Evolutionary conservation across 2,888 invertebrate species (phyloP), one percentile per base, ranked within the genome.

Genomic region (Parochlus steinenii): DNA sequence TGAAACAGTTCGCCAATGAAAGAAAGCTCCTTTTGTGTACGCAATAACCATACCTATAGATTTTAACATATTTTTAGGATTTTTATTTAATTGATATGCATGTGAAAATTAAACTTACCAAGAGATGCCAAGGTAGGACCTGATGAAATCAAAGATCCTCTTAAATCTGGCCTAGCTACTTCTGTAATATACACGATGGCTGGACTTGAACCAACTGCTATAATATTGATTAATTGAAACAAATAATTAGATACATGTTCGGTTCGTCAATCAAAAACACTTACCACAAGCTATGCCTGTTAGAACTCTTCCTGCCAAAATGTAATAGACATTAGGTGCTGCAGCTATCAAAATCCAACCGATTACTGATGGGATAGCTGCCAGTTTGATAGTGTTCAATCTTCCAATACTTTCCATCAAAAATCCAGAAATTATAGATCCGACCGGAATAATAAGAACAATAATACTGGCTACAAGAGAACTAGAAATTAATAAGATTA

Each of bases 111-210:
- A 12, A 27, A 44, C 46, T 51, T 50, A 62, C 69, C 70, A 39
- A 69, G 52, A 2, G 70, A 70, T 5, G 69, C 68, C 42, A 66
- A 57, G 4, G 67, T 64, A 3, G 70, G 69, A 4, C 67, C 67
- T 19, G 62, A 56, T 7, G 69, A 67, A 40, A 69, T 65, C 29
- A 71, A 51, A 7, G 69, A 65, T n/a, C 70, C 70, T 39, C 71
- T 50, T 40, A 69, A 53, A 46, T 70, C 69, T 3, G 69, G 66
- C 28, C 67, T 53, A 1, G 68, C 67, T 2, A 70, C 65, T 53
- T 71, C 70, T 6, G 70, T 70, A 37, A 70, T 67, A 50, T 71
- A 71, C 16, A 70, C 69, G 27, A 68, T 65, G 2, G 69, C 69
- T 10, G 71, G 69, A 42, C 68, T 67, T 2, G 67, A 64, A 10